phyloP scores from a whole-genome alignment of 2,888 invertebrate genomes.

The Protonemura montana region DNA sequence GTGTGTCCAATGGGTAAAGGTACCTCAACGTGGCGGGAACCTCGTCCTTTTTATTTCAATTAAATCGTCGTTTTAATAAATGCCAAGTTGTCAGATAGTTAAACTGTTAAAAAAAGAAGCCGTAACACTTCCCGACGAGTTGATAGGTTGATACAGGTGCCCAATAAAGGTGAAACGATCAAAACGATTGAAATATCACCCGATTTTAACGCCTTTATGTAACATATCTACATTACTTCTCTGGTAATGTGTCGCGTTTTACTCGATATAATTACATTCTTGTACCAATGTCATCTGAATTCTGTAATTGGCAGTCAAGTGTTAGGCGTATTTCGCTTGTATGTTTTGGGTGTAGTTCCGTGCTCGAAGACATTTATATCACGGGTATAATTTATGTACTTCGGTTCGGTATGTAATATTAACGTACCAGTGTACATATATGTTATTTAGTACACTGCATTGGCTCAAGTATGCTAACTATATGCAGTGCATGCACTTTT shows the following conservation, averaged over 20 bases:
- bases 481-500: neutral
- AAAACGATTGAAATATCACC: neutral
- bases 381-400: constrained; percentile 33
- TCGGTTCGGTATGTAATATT: constrained; percentile 25
- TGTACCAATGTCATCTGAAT: neutral
- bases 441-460: constrained; percentile 31
- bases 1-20: neutral
- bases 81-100: neutral
- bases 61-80: neutral
- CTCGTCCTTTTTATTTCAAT: neutral
- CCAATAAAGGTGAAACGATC: neutral
- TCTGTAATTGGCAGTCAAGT: constrained; percentile 33
- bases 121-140: no score
- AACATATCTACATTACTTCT: neutral
- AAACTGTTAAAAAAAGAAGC: neutral
- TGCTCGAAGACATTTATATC: constrained; percentile 25
- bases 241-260: neutral
- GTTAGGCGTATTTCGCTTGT: neutral
- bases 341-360: constrained; percentile 28
- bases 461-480: constrained; percentile 12
- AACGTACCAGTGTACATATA: neutral
- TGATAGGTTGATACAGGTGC: no score
- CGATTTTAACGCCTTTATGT: neutral
- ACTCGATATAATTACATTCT: constrained; percentile 21
- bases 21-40: neutral